phyloP scores from a whole-genome alignment of 2,797 vertebrate species.

The Bradypodion pumilum region DNA sequence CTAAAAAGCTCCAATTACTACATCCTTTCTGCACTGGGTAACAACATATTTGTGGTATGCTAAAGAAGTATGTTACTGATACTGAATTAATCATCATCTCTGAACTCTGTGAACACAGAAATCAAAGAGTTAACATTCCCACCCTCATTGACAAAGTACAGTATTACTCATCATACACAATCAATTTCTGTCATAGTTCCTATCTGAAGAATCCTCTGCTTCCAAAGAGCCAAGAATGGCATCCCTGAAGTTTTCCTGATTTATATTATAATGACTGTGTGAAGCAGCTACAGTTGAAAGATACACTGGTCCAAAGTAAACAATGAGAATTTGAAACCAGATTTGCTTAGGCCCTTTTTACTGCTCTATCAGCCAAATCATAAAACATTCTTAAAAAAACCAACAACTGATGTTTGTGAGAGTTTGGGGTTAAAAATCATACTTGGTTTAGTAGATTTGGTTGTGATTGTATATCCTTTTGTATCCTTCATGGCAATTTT shows the following conservation, averaged over 20 bases:
- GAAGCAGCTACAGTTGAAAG: not conserved
- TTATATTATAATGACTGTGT: not conserved
- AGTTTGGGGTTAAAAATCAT: constrained; percentile 64
- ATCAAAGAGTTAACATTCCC: not conserved
- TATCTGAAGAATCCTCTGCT: not conserved
- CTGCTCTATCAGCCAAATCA: not conserved
- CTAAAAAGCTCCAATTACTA: not conserved
- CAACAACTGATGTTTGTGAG: not conserved
- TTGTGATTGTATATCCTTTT: constrained; percentile 90
- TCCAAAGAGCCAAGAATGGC: not conserved
- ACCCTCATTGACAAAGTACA: too few species aligned
- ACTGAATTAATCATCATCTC: not conserved
- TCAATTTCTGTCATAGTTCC: not conserved
- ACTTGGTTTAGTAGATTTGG: constrained; percentile 93
- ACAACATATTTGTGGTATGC: too few species aligned
- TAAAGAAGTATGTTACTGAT: not conserved
- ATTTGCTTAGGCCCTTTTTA: not conserved
- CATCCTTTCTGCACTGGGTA: not conserved
- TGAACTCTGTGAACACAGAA: not conserved
- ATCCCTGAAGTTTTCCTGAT: not conserved
- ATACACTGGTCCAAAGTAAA: not conserved
- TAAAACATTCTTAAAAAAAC: not conserved
- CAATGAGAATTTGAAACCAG: not conserved
- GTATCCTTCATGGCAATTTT: constrained; percentile 97
- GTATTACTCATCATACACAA: not conserved